Conservation (phyloP, 2,113 vertebrate genomes). For the Galeopterus variegatus region DNA sequence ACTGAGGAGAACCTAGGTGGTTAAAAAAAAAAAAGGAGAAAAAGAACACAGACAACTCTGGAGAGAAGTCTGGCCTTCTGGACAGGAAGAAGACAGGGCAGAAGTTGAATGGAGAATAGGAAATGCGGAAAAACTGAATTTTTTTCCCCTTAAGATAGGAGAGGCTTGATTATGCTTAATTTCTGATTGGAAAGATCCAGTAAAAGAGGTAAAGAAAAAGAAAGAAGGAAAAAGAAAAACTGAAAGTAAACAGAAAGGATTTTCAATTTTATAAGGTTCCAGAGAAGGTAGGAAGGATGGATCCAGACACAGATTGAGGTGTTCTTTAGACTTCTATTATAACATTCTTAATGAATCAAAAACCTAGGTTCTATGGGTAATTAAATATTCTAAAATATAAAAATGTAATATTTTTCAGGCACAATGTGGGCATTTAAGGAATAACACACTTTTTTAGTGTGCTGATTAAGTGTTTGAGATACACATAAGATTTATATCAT, state of each 20-base stretch:
- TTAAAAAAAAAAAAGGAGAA: fast-evolving
- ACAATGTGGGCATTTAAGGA: background rate
- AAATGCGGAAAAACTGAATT: background rate
- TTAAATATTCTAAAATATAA: background rate
- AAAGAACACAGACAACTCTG: background rate
- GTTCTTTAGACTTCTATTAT: background rate
- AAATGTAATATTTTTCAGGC: background rate
- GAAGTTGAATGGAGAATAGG: background rate
- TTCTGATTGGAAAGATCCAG: background rate
- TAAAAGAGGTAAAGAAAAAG: background rate
- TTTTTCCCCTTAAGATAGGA: background rate
- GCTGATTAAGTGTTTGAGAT: background rate
- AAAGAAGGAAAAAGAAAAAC: background rate
- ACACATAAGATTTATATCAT: background rate
- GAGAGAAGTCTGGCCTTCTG: background rate
- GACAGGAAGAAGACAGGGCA: background rate
- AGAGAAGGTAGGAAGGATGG: background rate
- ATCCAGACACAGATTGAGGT: background rate
- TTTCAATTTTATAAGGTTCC: background rate
- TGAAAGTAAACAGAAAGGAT: background rate
- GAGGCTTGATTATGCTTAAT: background rate
- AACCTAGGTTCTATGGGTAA: background rate
- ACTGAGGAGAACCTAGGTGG: fast-evolving
- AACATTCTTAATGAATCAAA: background rate
- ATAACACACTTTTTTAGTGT: background rate